Percentiles rank a stretch among this genome's conserved stretches.
Evolutionary conservation across 1,140 invertebrate species (phyloP).

Genomic region (Listronotus oregonensis): DNA sequence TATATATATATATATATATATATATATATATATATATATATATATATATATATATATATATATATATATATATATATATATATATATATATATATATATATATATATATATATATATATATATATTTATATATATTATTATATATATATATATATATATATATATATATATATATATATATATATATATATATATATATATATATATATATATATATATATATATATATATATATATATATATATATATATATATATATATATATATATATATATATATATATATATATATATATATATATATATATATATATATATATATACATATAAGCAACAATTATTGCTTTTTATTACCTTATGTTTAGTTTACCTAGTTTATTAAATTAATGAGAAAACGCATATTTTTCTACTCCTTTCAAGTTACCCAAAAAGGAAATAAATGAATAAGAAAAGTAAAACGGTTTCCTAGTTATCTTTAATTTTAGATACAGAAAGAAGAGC

Average conservation of each 20-base stretch:
- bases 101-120: slow-evolving; percentile 12
- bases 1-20: slow-evolving; percentile 14
- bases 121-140: slow-evolving; percentile 6
- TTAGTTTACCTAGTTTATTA: too few relatives aligned
- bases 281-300: too few relatives aligned
- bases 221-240: neutral
- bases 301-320: too few relatives aligned
- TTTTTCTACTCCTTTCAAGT: too few relatives aligned
- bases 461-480: too few relatives aligned
- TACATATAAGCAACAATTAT: too few relatives aligned
- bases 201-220: slow-evolving; percentile 12
- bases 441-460: too few relatives aligned
- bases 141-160: slow-evolving; percentile 14
- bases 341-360: too few relatives aligned
- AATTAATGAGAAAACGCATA: too few relatives aligned
- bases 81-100: slow-evolving; percentile 14
- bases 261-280: too few relatives aligned
- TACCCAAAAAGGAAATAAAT: too few relatives aligned
- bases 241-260: neutral
- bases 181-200: slow-evolving; percentile 14
- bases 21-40: slow-evolving; percentile 14
- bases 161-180: slow-evolving; percentile 13
- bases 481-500: too few relatives aligned
- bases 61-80: slow-evolving; percentile 11
- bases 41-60: slow-evolving; percentile 10